These are phyloP conservation scores for Pelochelys cantorii DNA, from an alignment of 2,797 vertebrate species.

Conservation along the genomic window DNA sequence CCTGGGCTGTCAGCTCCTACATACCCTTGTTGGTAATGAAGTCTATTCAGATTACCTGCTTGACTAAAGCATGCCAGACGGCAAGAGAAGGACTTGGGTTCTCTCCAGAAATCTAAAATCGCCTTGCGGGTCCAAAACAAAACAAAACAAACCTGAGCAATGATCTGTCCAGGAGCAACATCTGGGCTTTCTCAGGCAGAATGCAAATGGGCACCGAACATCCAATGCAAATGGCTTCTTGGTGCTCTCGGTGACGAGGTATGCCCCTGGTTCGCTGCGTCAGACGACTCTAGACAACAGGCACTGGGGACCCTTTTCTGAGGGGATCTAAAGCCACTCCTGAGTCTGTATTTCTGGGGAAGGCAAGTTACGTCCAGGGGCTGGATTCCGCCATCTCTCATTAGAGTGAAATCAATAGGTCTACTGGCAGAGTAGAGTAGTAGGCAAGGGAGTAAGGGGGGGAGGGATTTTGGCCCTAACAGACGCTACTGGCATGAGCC, in stretches of 20 bases:
- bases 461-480: background rate
- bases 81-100: constrained; percentile 8
- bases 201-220: background rate
- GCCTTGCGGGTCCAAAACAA: background rate
- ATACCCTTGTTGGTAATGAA: background rate
- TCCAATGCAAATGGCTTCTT: background rate
- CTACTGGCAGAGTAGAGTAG: background rate
- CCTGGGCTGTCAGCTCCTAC: constrained; percentile 21
- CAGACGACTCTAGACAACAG: background rate
- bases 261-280: background rate
- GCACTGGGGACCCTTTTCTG: background rate
- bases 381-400: fast-evolving
- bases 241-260: background rate
- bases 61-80: constrained; percentile 33
- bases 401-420: fast-evolving
- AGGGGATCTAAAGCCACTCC: background rate
- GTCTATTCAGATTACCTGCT: constrained; percentile 36
- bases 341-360: background rate
- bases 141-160: background rate
- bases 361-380: background rate
- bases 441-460: background rate
- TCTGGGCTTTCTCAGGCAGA: constrained; percentile 4
- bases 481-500: fast-evolving
- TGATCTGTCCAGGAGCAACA: constrained; percentile 32
- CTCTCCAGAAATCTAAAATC: constrained; percentile 14